phyloP scores from a whole-genome alignment of 2,797 vertebrate genomes.

The Dendrocincla fuliginosa region DNA sequence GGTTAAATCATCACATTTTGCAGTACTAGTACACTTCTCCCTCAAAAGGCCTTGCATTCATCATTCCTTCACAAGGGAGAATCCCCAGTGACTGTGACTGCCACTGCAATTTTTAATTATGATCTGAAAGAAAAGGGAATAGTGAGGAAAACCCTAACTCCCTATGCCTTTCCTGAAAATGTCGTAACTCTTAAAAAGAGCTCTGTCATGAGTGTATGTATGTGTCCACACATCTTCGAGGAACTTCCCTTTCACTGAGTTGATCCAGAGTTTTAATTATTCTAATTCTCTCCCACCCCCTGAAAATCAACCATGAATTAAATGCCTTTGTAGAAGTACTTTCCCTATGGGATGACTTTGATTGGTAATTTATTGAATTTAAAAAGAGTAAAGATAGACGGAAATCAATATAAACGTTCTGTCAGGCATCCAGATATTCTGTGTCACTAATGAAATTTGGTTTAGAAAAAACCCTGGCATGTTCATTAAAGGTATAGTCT shows the following conservation, averaged over 20 bases:
- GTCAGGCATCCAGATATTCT: background rate
- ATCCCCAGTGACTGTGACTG: background rate
- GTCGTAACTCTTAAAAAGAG: background rate
- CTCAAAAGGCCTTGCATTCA: background rate
- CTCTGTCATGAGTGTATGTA: background rate
- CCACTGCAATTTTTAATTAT: background rate
- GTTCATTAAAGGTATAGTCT: background rate
- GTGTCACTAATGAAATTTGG: background rate
- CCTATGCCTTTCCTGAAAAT: background rate
- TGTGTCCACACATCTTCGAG: background rate
- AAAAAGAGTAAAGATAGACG: background rate
- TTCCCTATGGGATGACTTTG: background rate
- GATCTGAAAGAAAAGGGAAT: background rate
- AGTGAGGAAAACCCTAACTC: background rate
- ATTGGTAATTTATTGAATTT: background rate
- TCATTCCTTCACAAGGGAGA: background rate
- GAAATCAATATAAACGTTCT: background rate
- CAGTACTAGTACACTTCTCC: background rate
- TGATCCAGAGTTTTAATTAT: background rate
- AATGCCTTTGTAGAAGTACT: background rate
- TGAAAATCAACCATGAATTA: background rate
- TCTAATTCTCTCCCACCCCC: background rate
- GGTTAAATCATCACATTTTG: background rate
- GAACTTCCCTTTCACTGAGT: background rate
- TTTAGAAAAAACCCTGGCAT: background rate